A percentile compares a stretch with the other conserved stretches of the same genome.
These are phyloP conservation scores for Antennarius maculatus DNA, from an alignment of 2,797 vertebrate species.

Conservation along the genomic window DNA sequence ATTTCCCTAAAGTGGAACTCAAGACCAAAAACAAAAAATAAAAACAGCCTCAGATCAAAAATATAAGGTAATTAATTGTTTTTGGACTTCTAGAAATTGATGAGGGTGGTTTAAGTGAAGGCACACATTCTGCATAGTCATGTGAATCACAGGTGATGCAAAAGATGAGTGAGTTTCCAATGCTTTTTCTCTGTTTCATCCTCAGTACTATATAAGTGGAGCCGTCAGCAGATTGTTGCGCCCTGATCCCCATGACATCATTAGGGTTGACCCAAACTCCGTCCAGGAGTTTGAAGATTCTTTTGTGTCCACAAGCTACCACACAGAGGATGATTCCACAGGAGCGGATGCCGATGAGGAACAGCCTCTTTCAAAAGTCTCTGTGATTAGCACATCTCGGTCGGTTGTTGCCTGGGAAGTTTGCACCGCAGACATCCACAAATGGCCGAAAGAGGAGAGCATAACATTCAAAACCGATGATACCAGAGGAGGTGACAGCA, in stretches of 20 bases:
- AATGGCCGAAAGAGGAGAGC: conserved; percentile 12
- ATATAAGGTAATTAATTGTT: neutral
- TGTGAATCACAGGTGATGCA: neutral
- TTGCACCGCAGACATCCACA: conserved; percentile 17
- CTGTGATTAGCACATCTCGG: conserved; percentile 7
- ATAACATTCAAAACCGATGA: neutral
- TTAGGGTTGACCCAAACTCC: conserved; percentile 19
- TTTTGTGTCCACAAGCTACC: neutral
- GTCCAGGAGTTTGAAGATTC: conserved; percentile 23
- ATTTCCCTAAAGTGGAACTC: conserved; percentile 3
- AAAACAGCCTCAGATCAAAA: neutral
- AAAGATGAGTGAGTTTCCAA: neutral
- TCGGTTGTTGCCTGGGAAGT: conserved; percentile 42
- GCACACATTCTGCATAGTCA: neutral
- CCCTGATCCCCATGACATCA: conserved; percentile 32
- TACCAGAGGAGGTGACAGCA: conserved; percentile 2
- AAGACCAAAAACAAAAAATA: neutral
- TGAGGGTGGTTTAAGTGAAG: neutral
- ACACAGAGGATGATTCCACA: neutral
- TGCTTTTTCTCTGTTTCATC: conserved; percentile 18
- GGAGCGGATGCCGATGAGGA: conserved; percentile 21
- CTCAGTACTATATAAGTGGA: conserved; percentile 72
- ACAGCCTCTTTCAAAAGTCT: neutral
- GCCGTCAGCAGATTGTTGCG: conserved; percentile 76
- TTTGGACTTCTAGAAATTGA: no score